Evolutionary conservation across 2,797 vertebrate species (phyloP), one percentile per base, ranked within the genome.

Genomic region (Mallotus villosus): DNA sequence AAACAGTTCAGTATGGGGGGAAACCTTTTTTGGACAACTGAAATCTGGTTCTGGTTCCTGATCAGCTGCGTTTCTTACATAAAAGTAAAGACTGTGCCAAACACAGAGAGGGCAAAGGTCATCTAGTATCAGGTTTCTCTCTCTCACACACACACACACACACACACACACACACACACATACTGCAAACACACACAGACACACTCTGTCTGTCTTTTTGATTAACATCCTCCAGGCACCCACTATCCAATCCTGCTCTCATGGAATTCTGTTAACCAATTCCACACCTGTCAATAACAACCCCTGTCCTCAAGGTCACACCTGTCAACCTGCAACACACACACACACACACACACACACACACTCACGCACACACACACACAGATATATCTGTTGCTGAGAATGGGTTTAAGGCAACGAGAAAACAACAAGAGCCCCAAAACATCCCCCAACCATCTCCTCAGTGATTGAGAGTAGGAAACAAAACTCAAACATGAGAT

Each of bases 191-290:
- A 14, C 60, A 62, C 25, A 62, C 25, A 8, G 12, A 55, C 51
- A 55, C 51, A 55, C 51, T n/a, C 5, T 6, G 3, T n/a, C 51
- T 55, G 51, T 55, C 51, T 55, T 55, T n/a, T n/a, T 55, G 51
- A 55, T 55, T n/a, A 55, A n/a, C 51, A 55, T 55, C 51, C 19
- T 17, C 51, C 16, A 17, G 19, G 1, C 17, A 5, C 51, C 53
- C 27, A 21, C 49, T 29, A 68, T 58, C 51, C 53, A 32, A 68
- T 68, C 55, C 25, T 19, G 55, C 46, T 5, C 67, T 14, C 67
- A 32, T 55, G 55, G 49, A 21, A 68, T 32, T 34, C 67, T 58
- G 67, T 55, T 29, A 68, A 68, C 67, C 67, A 68, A 68, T 68
- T 51, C 27, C 67, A 58, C 51, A 55, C 67, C 32, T 68, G 67